These are phyloP conservation scores for Lutraria lutraria DNA, from an alignment of 2,888 invertebrate genomes.

Conservation along the genomic window DNA sequence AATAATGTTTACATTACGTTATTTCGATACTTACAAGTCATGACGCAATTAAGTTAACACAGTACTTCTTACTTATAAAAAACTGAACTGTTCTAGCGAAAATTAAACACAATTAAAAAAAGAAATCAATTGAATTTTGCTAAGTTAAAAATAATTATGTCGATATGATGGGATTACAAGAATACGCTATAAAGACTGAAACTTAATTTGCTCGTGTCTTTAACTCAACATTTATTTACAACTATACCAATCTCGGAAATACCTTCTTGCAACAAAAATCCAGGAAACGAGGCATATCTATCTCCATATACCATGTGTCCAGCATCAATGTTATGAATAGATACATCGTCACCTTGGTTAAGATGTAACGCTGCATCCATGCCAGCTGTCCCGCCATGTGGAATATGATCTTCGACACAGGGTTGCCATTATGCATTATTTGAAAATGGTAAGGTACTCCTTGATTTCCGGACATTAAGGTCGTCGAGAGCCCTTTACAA, in stretches of 20 bases:
- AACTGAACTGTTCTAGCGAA: no score
- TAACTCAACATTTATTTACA: not conserved
- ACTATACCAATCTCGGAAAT: not conserved
- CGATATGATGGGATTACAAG: no score
- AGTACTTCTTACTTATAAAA: no score
- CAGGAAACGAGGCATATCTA: slow-evolving; percentile 28
- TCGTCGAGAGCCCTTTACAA: slow-evolving; percentile 15
- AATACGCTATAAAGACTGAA: no score
- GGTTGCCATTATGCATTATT: slow-evolving; percentile 1
- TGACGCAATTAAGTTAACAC: no score
- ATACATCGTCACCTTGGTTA: slow-evolving; percentile 39
- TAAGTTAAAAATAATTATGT: no score
- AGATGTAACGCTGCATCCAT: slow-evolving; percentile 33
- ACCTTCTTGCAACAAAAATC: slow-evolving; percentile 38
- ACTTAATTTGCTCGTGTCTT: no score
- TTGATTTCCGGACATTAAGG: not conserved
- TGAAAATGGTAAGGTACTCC: slow-evolving; percentile 6
- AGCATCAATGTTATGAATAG: slow-evolving; percentile 17
- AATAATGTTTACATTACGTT: no score
- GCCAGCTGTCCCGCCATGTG: slow-evolving; percentile 4
- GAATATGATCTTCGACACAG: slow-evolving; percentile 19
- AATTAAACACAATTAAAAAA: no score
- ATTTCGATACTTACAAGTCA: no score
- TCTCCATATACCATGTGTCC: slow-evolving; percentile 19
- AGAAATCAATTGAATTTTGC: no score